Percentiles rank a stretch among this genome's conserved stretches.
These are phyloP conservation scores for Sceloporus undulatus DNA, from an alignment of 2,113 vertebrate species.

Conservation along the genomic window DNA sequence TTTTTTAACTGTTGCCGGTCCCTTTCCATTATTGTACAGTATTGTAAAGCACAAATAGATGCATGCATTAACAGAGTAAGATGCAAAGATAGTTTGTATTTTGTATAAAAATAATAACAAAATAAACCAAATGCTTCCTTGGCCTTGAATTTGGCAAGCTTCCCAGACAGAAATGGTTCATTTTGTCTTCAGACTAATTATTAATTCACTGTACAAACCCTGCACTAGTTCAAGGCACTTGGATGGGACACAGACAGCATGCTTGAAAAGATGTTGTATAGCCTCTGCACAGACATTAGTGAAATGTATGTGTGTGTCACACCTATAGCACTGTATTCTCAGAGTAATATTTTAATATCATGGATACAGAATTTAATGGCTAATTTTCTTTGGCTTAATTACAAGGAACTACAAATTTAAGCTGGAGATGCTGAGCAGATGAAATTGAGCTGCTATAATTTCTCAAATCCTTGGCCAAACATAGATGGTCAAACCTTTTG, in stretches of 20 bases:
- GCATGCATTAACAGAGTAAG: neutral
- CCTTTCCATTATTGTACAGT: neutral
- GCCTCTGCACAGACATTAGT: neutral
- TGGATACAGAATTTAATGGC: neutral
- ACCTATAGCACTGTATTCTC: conserved; percentile 10
- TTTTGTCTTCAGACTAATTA: conserved; percentile 9
- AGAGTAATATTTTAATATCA: conserved; percentile 7
- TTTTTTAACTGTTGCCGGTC: neutral
- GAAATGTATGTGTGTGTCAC: neutral
- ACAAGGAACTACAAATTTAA: neutral
- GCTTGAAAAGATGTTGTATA: conserved; percentile 9
- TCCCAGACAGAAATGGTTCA: neutral
- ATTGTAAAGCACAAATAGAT: neutral
- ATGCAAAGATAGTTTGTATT: conserved; percentile 3
- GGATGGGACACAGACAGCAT: neutral
- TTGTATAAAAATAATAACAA: neutral
- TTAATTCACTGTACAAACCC: neutral
- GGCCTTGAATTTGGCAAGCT: neutral
- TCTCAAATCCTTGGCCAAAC: neutral
- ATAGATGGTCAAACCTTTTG: neutral
- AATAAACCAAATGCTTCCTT: neutral
- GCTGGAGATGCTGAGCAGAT: neutral
- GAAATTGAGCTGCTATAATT: neutral
- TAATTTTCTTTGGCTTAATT: conserved; percentile 9
- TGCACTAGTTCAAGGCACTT: neutral